phyloP scores from a whole-genome alignment of 2,888 invertebrate species.

The Cyrtodaria siliqua region DNA sequence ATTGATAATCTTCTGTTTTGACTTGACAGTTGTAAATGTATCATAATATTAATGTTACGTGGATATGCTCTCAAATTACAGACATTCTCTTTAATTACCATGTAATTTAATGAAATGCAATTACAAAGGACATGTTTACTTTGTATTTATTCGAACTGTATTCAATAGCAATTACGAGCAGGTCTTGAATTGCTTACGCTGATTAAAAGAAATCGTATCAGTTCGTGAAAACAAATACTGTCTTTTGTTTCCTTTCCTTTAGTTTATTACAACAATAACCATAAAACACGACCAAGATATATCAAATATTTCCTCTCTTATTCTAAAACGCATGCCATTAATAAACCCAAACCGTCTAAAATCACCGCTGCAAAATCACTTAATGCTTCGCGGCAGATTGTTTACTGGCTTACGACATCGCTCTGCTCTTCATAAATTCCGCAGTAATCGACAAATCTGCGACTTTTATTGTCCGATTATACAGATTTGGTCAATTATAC shows the following conservation, averaged over 20 bases:
- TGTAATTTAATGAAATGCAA: neutral
- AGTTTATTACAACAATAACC: neutral
- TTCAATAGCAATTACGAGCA: no score
- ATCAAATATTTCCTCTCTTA: neutral
- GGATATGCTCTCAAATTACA: no score
- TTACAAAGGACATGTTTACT: no score
- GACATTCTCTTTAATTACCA: no score
- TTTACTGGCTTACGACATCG: neutral
- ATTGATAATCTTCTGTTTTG: no score
- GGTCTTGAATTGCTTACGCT: no score
- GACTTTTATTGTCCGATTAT: constrained; percentile 50
- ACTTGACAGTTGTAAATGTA: no score
- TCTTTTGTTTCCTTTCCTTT: neutral
- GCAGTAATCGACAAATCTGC: constrained; percentile 39
- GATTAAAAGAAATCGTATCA: neutral
- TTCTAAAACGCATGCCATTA: neutral
- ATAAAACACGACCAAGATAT: neutral
- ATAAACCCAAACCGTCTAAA: neutral
- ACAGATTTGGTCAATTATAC: constrained; percentile 25
- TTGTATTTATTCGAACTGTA: no score
- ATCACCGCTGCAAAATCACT: neutral
- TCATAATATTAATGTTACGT: no score
- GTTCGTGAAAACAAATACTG: neutral
- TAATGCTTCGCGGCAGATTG: neutral
- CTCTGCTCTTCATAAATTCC: constrained; percentile 40